Base-by-base conservation (phyloP, 2,888 invertebrate species). In the Diachrysia chrysitis region DNA sequence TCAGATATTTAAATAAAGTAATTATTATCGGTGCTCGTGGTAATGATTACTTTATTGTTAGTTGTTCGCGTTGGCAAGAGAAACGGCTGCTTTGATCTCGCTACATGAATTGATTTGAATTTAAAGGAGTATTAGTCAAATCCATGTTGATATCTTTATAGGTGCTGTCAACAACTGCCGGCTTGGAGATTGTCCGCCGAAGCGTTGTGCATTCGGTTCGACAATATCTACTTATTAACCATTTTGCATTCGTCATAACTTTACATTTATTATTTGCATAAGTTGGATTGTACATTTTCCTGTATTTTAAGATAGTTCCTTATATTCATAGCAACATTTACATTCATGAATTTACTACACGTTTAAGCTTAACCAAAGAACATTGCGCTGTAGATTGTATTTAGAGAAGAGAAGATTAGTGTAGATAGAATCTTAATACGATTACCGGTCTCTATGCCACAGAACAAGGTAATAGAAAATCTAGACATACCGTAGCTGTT, bases 141-240 rank as follows among this genome's bases (percentile, higher is more conserved):
- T 90, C 89, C 87, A 79, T 69, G 78, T 83, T 89, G 92, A 93
- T 90, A 90, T 89, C 89, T 93, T 92, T 89, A 90, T 87, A n/a
- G n/a, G n/a, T n/a, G 81, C 77, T 58, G 58, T 61, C 71, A 79
- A 84, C 82, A 78, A 70, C 69, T 65, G 62, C 63, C 69, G 62
- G 75, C 74, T 83, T 82, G 82, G 78, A 79, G 76, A 71, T 71
- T 77, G 77, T 81, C 74, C 63, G 48, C 57, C 35, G n/a, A 55
- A 56, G 53, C 42, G 58, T 32, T 46, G 61, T 71, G 69, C 65
- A 71, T 79, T 80, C 64, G 66, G 73, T 79, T 82, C 78, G 69
- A 81, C 81, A 71, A 76, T 73, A n/a, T n/a, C n/a, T n/a, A 42
- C 42, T 42, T 42, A 79, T 78, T 76, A 82, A 79, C 76, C 51